Evolutionary conservation across 1,140 invertebrate genomes (phyloP), one percentile per base, ranked within the genome.

Genomic region (Glossosoma conforme): DNA sequence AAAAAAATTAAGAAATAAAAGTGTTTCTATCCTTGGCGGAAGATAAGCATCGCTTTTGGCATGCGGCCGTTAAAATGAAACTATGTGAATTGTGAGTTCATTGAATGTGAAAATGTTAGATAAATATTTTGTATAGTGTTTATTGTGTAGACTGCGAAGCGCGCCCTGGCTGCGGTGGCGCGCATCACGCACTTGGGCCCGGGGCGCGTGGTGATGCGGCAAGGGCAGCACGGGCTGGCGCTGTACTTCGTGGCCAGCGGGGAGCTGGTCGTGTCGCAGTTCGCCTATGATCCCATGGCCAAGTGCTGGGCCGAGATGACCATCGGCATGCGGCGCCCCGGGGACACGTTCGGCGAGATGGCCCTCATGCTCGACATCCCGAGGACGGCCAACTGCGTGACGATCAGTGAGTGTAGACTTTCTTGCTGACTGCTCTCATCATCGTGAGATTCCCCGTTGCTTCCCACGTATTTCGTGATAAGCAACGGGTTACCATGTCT

Each of bases 341-440:
- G 80, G 0, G 77, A 79, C 38, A 77, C 79, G 66, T 82, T 84
- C 56, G 82, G 81, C 0, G 79, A 82, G 60, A 72, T 81, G 13
- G 77, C 78, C n/a, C 60, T 84, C 15, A 59, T 84, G 15, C 79
- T 83, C 49, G 69, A 70, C 10, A 72, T 81, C 38, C 68, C 70
- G 10, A 72, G 82, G 56, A 74, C 75, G 15, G 73, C 76, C 2
- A 81, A 80, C 2, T 72, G 77, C 35, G 70, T 70, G 10, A 77
- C 76, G 18, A 65, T 66, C 52, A 77, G 80, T 81, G 64, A 66
- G 60, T 49, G 14, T n/a, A 28, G n/a, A 28, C n/a, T 8, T 28
- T 28, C 24, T 28, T 28, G 6, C 6, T 28, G n/a, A n/a, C n/a
- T 28, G 24, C n/a, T 8, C 6, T n/a, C 6, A 28, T 28, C 6